Evolutionary conservation across 1,140 invertebrate species (phyloP).

Genomic region (Propsilocerus akamusi): DNA sequence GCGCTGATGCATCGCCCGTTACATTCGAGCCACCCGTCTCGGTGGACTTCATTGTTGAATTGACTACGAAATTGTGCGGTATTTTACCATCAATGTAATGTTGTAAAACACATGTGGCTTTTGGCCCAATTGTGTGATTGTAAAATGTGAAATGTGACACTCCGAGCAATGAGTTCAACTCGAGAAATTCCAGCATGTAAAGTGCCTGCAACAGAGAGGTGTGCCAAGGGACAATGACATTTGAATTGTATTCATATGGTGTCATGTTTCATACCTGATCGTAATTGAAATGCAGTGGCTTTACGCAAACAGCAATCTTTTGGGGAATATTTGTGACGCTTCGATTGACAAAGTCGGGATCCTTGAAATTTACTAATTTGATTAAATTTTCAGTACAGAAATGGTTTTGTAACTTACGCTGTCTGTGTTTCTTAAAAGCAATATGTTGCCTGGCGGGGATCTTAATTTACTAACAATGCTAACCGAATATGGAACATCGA

Average conservation of each 20-base stretch:
- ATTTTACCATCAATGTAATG: slow-evolving; percentile 37
- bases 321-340: slow-evolving; percentile 22
- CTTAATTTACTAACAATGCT: slow-evolving; percentile 41
- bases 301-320: slow-evolving; percentile 76
- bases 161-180: slow-evolving; percentile 71
- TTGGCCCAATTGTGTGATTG: slow-evolving; percentile 68
- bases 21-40: slow-evolving; percentile 10
- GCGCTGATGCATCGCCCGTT: not conserved
- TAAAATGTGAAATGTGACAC: slow-evolving; percentile 82
- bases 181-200: slow-evolving; percentile 82
- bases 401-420: too few species aligned
- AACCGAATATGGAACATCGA: slow-evolving; percentile 41
- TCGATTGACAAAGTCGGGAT: slow-evolving; percentile 15
- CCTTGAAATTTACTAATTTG: too few species aligned
- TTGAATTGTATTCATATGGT: not conserved
- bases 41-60: not conserved
- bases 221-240: not conserved
- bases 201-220: slow-evolving; percentile 31
- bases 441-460: slow-evolving; percentile 39
- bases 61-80: slow-evolving; percentile 15
- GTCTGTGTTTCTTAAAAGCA: slow-evolving; percentile 32
- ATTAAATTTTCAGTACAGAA: too few species aligned
- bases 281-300: slow-evolving; percentile 82
- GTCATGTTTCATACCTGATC: slow-evolving; percentile 34
- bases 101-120: slow-evolving; percentile 56